phyloP scores from a whole-genome alignment of 2,888 invertebrate species.

The Eutolmus rufibarbis region DNA sequence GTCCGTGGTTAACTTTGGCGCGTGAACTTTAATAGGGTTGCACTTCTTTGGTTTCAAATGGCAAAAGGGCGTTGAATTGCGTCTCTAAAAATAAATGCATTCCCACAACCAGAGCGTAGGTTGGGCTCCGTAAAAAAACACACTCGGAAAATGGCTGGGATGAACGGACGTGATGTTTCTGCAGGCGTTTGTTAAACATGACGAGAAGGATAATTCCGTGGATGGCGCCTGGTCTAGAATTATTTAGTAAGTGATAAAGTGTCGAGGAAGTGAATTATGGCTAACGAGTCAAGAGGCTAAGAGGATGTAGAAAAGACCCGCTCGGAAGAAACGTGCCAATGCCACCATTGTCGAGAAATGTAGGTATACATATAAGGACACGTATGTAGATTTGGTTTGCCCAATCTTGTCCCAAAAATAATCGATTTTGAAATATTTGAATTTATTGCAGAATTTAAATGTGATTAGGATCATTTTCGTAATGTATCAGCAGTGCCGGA shows the following conservation, averaged over 20 bases:
- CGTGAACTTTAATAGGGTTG: not conserved
- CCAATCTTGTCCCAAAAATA: not conserved
- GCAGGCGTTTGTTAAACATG: not conserved
- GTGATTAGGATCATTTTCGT: not conserved
- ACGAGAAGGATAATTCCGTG: not conserved
- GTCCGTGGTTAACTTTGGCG: not conserved
- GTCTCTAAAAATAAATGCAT: not conserved
- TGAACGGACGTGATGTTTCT: not conserved
- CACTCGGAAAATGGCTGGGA: not conserved
- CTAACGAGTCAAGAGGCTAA: not conserved
- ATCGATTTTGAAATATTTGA: not conserved
- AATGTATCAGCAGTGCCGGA: no score
- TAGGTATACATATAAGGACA: not conserved
- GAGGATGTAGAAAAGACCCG: not conserved
- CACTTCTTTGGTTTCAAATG: not conserved
- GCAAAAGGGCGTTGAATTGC: not conserved
- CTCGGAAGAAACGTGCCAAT: not conserved
- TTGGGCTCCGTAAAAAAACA: not conserved
- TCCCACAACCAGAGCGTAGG: not conserved
- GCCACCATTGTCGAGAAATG: not conserved
- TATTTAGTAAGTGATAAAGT: constrained; percentile 1
- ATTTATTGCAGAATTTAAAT: not conserved
- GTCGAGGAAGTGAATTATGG: not conserved
- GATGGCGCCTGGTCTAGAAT: not conserved
- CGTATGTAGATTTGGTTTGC: not conserved